Base-by-base conservation (phyloP, 2,888 invertebrate species). In the Polydrusus pterygomalis region DNA sequence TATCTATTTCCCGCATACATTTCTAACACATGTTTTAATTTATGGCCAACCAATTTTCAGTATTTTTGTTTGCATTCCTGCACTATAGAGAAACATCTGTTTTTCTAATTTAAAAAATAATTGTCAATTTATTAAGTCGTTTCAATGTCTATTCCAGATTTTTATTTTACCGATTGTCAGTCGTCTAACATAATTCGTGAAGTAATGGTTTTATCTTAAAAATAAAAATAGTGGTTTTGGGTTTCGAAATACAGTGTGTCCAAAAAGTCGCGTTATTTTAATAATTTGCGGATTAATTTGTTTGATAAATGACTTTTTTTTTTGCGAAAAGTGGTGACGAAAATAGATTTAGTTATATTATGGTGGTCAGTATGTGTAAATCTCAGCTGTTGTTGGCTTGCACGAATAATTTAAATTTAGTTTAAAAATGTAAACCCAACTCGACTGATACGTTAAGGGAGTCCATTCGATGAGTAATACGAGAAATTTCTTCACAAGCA, bases 131-230 rank as follows among this genome's bases (percentile, higher is more conserved):
- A 43, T 70, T 45, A 51, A 43, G 15, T 43, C 43, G 25, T 58
- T 56, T n/a, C 47, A 58, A 75, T 70, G 47, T 20, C 40, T 64
- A 74, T 62, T 74, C 56, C 74, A 74, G 69, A 74, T 43, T 54
- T 63, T 18, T 5, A 18, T 54, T 49, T 43, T 47, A 47, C 15
- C 10, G 40, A 68, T 56, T 56, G 5, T 13, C 54, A 68, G 54
- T 68, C 15, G 56, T 56, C 8, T 15, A 34, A 34, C 9, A 15
- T 15, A 15, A 20, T 11, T 18, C 13, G 11, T 17, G 11, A 68
- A 68, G 40, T 43, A 15, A 17, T 13, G 30, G 9, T 20, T 40
- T 45, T 30, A 54, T 40, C 40, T 40, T 38, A 5, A 69, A 56
- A 69, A 58, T 38, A 5, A 69, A 56, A 69, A 58, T 25, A 45